Evolutionary conservation across 2,113 vertebrate species (phyloP).

Genomic region (Rhinopithecus roxellana): DNA sequence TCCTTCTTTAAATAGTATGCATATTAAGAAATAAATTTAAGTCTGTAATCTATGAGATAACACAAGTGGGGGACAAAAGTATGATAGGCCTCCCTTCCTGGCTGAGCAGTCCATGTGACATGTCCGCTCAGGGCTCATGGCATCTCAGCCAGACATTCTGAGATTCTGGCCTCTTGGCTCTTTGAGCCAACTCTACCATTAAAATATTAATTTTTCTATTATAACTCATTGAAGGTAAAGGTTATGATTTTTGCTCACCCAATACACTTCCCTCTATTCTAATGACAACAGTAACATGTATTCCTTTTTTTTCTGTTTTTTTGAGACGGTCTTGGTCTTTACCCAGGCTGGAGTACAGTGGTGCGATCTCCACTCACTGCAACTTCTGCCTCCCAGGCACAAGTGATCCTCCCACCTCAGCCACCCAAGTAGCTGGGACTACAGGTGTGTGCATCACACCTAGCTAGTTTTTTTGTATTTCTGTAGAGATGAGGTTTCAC

Average conservation of each 20-base stretch:
- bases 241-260: not conserved
- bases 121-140: not conserved
- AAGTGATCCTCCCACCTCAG: too few relatives aligned
- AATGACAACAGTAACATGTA: not conserved
- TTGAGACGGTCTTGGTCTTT: too few relatives aligned
- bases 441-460: too few relatives aligned
- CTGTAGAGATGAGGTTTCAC: too few relatives aligned
- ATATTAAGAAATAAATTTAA: slow-evolving; percentile 11
- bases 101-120: not conserved
- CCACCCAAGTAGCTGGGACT: too few relatives aligned
- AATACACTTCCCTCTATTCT: not conserved
- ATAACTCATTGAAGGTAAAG: not conserved
- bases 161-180: not conserved
- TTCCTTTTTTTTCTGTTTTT: too few relatives aligned
- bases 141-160: not conserved
- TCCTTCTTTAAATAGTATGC: not conserved
- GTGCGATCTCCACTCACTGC: too few relatives aligned
- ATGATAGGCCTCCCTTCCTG: not conserved
- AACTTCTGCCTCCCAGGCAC: too few relatives aligned
- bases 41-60: not conserved
- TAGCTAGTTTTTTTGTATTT: too few relatives aligned
- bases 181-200: not conserved
- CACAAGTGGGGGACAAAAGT: not conserved
- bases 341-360: too few relatives aligned
- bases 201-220: slow-evolving; percentile 30